Evolutionary conservation across 2,113 vertebrate species (phyloP).

Genomic region (Echinops telfairi): DNA sequence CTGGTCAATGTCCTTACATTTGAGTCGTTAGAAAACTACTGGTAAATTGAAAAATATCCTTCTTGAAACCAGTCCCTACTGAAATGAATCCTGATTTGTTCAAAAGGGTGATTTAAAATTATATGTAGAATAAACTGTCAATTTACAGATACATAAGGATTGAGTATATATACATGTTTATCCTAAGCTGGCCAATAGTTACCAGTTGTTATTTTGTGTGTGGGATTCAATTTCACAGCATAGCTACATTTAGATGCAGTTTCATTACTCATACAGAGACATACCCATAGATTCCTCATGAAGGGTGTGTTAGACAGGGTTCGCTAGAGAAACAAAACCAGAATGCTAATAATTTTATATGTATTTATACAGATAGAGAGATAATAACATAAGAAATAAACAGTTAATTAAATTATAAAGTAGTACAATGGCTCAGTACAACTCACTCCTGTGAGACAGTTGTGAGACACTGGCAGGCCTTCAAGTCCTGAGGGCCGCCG

Average conservation of each 20-base stretch:
- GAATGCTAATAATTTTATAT: too few relatives aligned
- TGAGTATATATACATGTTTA: slow-evolving; percentile 45
- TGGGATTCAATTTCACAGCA: slow-evolving; percentile 67
- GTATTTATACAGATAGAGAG: too few relatives aligned
- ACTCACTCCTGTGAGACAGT: too few relatives aligned
- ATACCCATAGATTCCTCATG: slow-evolving; percentile 47
- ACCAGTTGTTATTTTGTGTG: slow-evolving; percentile 65
- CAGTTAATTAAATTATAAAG: too few relatives aligned
- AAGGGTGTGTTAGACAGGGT: neutral
- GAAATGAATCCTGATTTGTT: slow-evolving; percentile 19
- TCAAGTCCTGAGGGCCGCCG: too few relatives aligned
- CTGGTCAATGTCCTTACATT: slow-evolving; percentile 26
- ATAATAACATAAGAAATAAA: too few relatives aligned
- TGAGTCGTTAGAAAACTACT: neutral
- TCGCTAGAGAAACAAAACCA: too few relatives aligned
- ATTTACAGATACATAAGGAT: slow-evolving; percentile 8
- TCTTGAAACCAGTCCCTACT: slow-evolving; percentile 53
- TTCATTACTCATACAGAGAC: slow-evolving; percentile 70
- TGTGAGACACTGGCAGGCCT: too few relatives aligned
- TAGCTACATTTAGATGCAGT: slow-evolving; percentile 78
- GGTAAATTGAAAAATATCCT: slow-evolving; percentile 31
- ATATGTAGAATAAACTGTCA: slow-evolving; percentile 40
- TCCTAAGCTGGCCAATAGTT: slow-evolving; percentile 58
- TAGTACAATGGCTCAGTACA: too few relatives aligned
- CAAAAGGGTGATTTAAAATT: slow-evolving; percentile 50